Evolutionary conservation across 2,888 invertebrate species (phyloP).

Genomic region (Pseudoips prasinana): DNA sequence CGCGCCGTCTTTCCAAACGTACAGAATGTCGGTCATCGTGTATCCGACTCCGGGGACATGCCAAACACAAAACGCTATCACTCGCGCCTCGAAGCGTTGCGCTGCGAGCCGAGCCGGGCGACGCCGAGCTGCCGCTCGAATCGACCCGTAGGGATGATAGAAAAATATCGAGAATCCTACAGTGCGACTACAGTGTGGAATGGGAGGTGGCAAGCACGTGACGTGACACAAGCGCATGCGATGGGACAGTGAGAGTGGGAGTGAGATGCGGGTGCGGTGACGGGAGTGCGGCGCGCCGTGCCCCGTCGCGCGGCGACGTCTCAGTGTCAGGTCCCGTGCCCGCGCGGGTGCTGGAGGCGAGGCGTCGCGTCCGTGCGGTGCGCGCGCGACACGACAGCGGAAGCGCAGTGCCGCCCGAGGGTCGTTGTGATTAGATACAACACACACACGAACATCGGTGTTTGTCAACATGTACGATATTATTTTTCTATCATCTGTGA

Average conservation of each 20-base stretch:
- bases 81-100: conserved; percentile 50
- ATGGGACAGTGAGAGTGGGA: too few relatives aligned
- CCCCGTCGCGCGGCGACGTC: conserved; percentile 22
- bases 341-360: conserved; percentile 28
- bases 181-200: conserved; percentile 29
- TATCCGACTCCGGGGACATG: conserved; percentile 90
- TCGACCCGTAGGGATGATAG: conserved; percentile 39
- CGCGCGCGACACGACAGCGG: conserved; percentile 45
- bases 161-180: conserved; percentile 35
- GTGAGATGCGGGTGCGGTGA: conserved; percentile 15
- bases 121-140: too few relatives aligned
- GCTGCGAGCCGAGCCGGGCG: conserved; percentile 27
- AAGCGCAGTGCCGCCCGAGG: conserved; percentile 45
- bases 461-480: conserved; percentile 29
- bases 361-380: conserved; percentile 31
- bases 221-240: conserved; percentile 3
- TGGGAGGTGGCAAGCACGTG: conserved; percentile 21
- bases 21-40: conserved; percentile 94
- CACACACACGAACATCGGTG: conserved; percentile 29
- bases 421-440: conserved; percentile 49
- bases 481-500: conserved; percentile 58
- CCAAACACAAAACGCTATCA: conserved; percentile 66
- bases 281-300: conserved; percentile 25
- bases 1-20: conserved; percentile 94
- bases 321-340: conserved; percentile 18